Conservation (phyloP, 2,888 invertebrate species). For the Pandemis cinnamomeana region DNA sequence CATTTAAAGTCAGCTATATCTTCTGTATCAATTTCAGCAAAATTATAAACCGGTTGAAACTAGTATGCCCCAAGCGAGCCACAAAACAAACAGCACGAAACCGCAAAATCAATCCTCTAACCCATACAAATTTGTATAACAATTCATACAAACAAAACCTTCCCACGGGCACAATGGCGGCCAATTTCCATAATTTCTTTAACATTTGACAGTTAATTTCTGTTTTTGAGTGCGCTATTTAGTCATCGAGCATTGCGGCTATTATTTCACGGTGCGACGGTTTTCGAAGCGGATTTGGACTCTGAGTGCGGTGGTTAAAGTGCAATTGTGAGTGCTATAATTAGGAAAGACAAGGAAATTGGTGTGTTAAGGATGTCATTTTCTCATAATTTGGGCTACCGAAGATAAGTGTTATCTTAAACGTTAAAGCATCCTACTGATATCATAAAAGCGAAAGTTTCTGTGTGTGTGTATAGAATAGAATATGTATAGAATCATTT, state of each 20-base stretch:
- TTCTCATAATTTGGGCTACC: constrained; percentile 21
- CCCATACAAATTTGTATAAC: constrained; percentile 10
- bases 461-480: no score
- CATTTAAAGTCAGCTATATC: no score
- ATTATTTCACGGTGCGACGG: constrained; percentile 36
- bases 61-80: not conserved
- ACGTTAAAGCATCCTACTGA: no score
- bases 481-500: no score
- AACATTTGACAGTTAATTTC: constrained; percentile 47
- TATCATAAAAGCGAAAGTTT: no score
- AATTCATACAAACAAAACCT: constrained; percentile 12
- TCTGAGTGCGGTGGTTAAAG: not conserved
- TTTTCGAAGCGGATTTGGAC: not conserved
- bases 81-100: not conserved
- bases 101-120: constrained; percentile 5
- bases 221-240: constrained; percentile 44
- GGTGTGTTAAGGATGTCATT: constrained; percentile 29
- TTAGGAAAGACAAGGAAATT: constrained; percentile 32
- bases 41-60: no score
- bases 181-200: constrained; percentile 42
- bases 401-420: not conserved
- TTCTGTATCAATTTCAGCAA: no score
- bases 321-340: not conserved
- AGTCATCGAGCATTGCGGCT: constrained; percentile 29
- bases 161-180: constrained; percentile 31